A percentile compares a stretch with the other conserved stretches of the same genome.
These are phyloP conservation scores for Epinephelus awoara DNA, from an alignment of 2,797 vertebrate species.

Conservation along the genomic window DNA sequence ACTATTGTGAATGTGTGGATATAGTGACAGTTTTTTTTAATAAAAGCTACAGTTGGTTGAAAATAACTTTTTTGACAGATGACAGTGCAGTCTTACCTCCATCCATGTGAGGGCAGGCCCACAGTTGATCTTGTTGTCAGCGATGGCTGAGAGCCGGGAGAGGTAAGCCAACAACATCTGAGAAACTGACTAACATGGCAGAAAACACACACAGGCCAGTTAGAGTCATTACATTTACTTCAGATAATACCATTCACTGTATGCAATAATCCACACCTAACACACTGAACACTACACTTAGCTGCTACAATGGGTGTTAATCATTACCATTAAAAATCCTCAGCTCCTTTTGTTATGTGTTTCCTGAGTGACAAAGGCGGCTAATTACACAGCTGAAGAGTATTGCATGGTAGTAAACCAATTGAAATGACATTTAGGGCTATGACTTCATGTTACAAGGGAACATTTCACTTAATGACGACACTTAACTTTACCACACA, in stretches of 20 bases:
- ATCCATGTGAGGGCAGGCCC: slow-evolving; percentile 99
- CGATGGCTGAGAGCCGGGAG: slow-evolving; percentile 94
- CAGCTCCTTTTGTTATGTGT: neutral
- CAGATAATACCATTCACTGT: neutral
- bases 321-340: neutral
- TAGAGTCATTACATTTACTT: slow-evolving; percentile 12
- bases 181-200: slow-evolving; percentile 89
- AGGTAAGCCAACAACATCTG: slow-evolving; percentile 99
- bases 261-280: neutral
- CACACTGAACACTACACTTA: neutral
- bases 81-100: slow-evolving; percentile 88
- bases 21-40: no score
- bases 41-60: neutral
- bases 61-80: neutral
- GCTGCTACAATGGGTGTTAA: neutral
- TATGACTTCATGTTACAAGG: slow-evolving; percentile 2
- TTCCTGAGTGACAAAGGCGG: slow-evolving; percentile 1
- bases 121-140: slow-evolving; percentile 99
- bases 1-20: no score
- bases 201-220: slow-evolving; percentile 35
- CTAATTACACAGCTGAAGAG: neutral
- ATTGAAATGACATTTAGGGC: slow-evolving; percentile 13
- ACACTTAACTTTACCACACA: neutral
- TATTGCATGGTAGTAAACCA: neutral
- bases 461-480: neutral